Base-by-base conservation (phyloP, 1,140 invertebrate genomes). In the Heterodera carotae region DNA sequence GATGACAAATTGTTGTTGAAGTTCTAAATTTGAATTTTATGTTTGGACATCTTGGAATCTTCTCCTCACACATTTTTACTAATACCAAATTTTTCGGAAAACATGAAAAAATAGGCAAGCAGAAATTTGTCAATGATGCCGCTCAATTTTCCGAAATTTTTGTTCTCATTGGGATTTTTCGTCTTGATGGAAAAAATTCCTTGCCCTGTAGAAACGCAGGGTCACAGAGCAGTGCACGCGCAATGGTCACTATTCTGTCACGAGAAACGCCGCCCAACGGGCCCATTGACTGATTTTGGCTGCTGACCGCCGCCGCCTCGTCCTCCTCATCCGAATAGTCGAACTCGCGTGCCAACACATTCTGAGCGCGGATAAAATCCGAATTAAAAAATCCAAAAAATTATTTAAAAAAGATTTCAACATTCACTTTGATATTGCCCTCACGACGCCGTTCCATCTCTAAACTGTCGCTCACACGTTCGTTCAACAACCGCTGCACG, bases 291-390 rank as follows among this genome's bases (percentile, higher is more conserved):
- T 2, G 25, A 27, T 29, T 43, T 64, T 43, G 36, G n/a, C 64
- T 74, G 72, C 29, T 74, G 72, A 36, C 36, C 39, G 34, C 72
- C 33, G n/a, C 43, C 70, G 29, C 43, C 62, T 81, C 77, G 48
- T 82, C 81, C 64, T 82, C 81, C 25, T 82, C 81, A 53, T 84
- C 83, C n/a, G 70, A 75, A 60, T 86, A 86, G 31, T 84, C 84
- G 74, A 86, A 84, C 27, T 79, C 74, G 8, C 70, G 69, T 29
- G 76, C 67, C 1, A 84, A 56, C 36, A 84, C 64, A 71, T 84
- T 86, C 85, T 86, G 34, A 62, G 85, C 71, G 27, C 27, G 25
- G 59, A 15, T 67, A 18, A 64, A 36, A 18, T 48, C 2, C 22
- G 22, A 56, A 56, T 5, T 18, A 2, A 56, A 56, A n/a, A 22